Evolutionary conservation across 2,797 vertebrate genomes (phyloP).

Genomic region (Percopsis omiscomaycus): DNA sequence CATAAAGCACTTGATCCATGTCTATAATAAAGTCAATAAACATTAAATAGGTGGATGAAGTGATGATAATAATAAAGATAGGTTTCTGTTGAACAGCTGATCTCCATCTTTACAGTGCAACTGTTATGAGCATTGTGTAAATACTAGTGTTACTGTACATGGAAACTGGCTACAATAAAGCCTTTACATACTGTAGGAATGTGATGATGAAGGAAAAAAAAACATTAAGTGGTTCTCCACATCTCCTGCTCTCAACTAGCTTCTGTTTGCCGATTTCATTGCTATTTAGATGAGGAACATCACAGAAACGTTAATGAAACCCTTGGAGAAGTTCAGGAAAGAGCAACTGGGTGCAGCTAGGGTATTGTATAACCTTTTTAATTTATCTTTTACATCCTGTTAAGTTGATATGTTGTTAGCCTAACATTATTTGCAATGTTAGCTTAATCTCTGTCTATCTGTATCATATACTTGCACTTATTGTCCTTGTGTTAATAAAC

Average conservation of each 20-base stretch:
- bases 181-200: too few species aligned
- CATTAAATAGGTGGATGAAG: conserved; percentile 7
- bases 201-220: background rate
- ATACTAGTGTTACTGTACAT: too few species aligned
- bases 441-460: background rate
- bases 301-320: conserved; percentile 97
- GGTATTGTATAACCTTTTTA: conserved; percentile 75
- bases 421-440: background rate
- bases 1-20: background rate
- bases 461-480: too few species aligned
- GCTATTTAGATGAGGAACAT: conserved; percentile 89
- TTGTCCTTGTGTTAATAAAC: background rate
- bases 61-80: background rate
- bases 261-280: conserved; percentile 10
- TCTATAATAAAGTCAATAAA: background rate
- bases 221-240: background rate
- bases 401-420: background rate
- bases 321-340: conserved; percentile 97
- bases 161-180: conserved; percentile 4
- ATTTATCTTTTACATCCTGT: conserved; percentile 2
- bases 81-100: conserved; percentile 7
- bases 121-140: background rate
- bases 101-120: conserved; percentile 6
- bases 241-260: too few species aligned
- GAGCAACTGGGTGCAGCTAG: conserved; percentile 93